Base-by-base conservation (phyloP, 2,797 vertebrate species). In the Anas flavirostris region DNA sequence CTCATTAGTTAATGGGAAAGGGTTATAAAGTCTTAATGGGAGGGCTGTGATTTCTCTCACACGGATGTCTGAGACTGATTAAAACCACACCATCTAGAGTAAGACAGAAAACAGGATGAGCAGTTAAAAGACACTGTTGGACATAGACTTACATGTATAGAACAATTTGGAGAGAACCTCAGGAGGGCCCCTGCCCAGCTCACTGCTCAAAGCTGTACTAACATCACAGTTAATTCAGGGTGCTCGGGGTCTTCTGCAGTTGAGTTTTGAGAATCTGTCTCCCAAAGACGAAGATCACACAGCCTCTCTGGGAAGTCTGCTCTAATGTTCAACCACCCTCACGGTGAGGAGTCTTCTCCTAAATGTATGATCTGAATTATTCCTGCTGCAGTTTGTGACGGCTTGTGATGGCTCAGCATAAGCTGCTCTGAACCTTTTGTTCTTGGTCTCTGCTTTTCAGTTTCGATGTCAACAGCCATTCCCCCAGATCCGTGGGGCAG, bases 381-480 rank as follows among this genome's bases (percentile, higher is more conserved):
- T 9, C 39, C 39, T 41, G 62, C 62, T 64, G 62, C 62, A 64
- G 29, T 64, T 43, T 64, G 37, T 63, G 62, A 55, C 37, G 53
- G 6, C 9, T 52, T 4, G 1, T 1, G 8, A 66, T 68, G 64
- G 12, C 25, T 60, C 44, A 60, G 3, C 3, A 8, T 7, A 5
- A 3, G 2, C 48, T 0, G 0, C 8, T 23, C 10, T 0, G 0
- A 39, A 59, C n/a, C 18, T 83, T 55, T 78, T 53, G 39, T n/a
- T 35, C 60, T 68, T 16, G 28, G 19, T 52, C 44, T 89, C 67
- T 85, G 50, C n/a, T 89, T 64, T 82, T 66, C 37, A 1, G 0
- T 23, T 33, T 6, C 10, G 5, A 4, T 23, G 13, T 23, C 0
- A 0, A 8, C 5, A 87, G 31, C 16, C 23, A 62, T 4, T 15